Base-by-base conservation (phyloP, 2,113 vertebrate species). In the Phodopus roborovskii region DNA sequence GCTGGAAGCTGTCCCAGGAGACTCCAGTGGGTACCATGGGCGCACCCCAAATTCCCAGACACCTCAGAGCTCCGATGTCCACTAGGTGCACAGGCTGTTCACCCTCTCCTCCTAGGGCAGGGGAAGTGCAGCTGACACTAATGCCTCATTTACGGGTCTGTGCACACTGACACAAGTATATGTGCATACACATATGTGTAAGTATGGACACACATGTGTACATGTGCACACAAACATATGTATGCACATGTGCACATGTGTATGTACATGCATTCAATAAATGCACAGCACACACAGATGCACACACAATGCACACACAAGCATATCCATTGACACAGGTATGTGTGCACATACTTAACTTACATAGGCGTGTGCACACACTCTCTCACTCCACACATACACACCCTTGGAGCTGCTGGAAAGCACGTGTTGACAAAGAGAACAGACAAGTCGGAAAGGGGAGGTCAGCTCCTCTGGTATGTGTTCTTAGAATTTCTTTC, bases 381-480 rank as follows among this genome's bases (percentile, higher is more conserved):
- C 13, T 3, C 26, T 45, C 82, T 66, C 28, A 4, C 26, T 45
- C 60, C 16, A 84, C 26, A 64, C 28, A 64, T 4, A 19, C 26
- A 42, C 24, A 30, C 58, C 15, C 22, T 68, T 68, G 74, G 53
- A 77, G 33, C 68, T 8, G 0, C 13, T 17, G 20, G 66, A 39
- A 22, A 11, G 28, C 1, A 1, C 45, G 4, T 60, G 3, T 28
- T 20, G 81, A 60, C 74, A 78, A 78, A 92, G 62, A 45, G 90
- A 75, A 71, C 5, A 36, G 39, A 48, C 24, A 77, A 78, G n/a
- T 45, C 15, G 4, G 7, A 1, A 42, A 56, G 50, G 7, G 19
- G 10, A 30, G 10, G 19, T n/a, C 56, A 1, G 0, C 8, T 56
- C 13, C 22, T 45, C 42, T 1, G 28, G 26, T 0, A 12, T 26